Conservation (phyloP, 2,797 vertebrate genomes). For the Phrynocephalus guinanensis region DNA sequence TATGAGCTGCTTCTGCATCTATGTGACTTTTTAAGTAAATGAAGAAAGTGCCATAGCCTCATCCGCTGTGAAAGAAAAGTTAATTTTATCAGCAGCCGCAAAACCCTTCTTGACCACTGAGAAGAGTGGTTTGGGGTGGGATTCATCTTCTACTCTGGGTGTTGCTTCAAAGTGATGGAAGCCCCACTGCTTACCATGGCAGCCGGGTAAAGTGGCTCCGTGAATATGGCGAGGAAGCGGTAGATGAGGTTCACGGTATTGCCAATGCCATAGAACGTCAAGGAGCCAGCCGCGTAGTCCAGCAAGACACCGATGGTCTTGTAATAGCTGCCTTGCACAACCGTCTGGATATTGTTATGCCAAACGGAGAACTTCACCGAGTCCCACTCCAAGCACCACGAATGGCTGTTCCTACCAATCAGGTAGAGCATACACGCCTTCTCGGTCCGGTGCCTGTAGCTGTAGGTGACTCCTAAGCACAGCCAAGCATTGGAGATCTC, state of each 20-base stretch:
- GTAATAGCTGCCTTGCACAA: slow-evolving; percentile 74
- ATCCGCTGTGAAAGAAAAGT: slow-evolving; percentile 10
- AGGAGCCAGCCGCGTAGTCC: slow-evolving; percentile 84
- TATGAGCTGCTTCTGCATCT: neutral
- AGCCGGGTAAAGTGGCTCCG: slow-evolving; percentile 85
- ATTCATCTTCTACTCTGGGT: slow-evolving; percentile 31
- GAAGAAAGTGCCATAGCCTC: neutral
- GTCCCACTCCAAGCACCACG: slow-evolving; percentile 90
- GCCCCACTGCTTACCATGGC: slow-evolving; percentile 75
- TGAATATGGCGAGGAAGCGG: slow-evolving; percentile 85
- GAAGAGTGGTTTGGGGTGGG: neutral
- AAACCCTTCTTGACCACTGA: neutral
- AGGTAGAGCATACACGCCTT: slow-evolving; percentile 77
- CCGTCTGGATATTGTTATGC: slow-evolving; percentile 82
- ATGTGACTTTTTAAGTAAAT: neutral
- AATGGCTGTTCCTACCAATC: slow-evolving; percentile 86
- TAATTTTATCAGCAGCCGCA: slow-evolving; percentile 35
- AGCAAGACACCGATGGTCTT: slow-evolving; percentile 85
- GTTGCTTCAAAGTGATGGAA: slow-evolving; percentile 61
- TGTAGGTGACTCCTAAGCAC: slow-evolving; percentile 86
- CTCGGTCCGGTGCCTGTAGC: slow-evolving; percentile 54
- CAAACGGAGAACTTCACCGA: slow-evolving; percentile 84
- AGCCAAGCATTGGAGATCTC: slow-evolving; percentile 89
- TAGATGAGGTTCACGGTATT: slow-evolving; percentile 75
- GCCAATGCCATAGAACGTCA: slow-evolving; percentile 85